Evolutionary conservation across 92 coral and sea anemone genomes (phyloP).

Genomic region (Porites lobata): DNA sequence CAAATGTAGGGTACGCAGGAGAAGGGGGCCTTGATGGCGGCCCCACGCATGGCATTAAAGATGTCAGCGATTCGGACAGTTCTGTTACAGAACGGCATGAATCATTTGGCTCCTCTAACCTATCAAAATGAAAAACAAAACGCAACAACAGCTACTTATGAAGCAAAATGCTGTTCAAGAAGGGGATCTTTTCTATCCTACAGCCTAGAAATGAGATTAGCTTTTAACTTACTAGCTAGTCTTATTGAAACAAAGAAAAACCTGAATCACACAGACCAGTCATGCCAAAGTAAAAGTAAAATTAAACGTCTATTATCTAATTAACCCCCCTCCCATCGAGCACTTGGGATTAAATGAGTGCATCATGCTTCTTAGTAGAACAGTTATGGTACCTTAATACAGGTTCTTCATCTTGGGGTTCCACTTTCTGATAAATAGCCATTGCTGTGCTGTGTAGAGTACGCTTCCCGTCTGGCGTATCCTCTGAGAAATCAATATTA

Average conservation of each 20-base stretch:
- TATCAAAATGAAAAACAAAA: neutral
- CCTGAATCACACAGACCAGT: too few relatives aligned
- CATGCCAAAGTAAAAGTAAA: too few relatives aligned
- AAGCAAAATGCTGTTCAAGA: neutral
- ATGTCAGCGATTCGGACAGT: slow-evolving; percentile 38
- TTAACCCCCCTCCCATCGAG: too few relatives aligned
- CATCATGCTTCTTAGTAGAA: too few relatives aligned
- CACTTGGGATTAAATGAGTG: too few relatives aligned
- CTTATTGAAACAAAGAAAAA: too few relatives aligned
- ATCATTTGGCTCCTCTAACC: slow-evolving; percentile 36
- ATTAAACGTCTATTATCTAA: too few relatives aligned
- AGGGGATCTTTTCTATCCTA: too few relatives aligned
- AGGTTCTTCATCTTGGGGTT: slow-evolving; percentile 38
- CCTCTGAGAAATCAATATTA: slow-evolving; percentile 59
- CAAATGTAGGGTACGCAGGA: slow-evolving; percentile 48
- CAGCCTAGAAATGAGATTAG: too few relatives aligned
- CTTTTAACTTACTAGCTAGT: too few relatives aligned
- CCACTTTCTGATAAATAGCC: slow-evolving; percentile 71
- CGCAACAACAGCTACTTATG: neutral
- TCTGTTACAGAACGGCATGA: slow-evolving; percentile 22
- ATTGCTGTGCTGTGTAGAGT: slow-evolving; percentile 77
- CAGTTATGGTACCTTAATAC: slow-evolving; percentile 47
- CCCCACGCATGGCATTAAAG: slow-evolving; percentile 38
- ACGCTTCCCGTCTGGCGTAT: slow-evolving; percentile 64
- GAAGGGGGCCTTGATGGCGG: slow-evolving; percentile 32